These are phyloP conservation scores for Conchocele bisecta DNA, from an alignment of 2,888 invertebrate genomes.

Conservation along the genomic window DNA sequence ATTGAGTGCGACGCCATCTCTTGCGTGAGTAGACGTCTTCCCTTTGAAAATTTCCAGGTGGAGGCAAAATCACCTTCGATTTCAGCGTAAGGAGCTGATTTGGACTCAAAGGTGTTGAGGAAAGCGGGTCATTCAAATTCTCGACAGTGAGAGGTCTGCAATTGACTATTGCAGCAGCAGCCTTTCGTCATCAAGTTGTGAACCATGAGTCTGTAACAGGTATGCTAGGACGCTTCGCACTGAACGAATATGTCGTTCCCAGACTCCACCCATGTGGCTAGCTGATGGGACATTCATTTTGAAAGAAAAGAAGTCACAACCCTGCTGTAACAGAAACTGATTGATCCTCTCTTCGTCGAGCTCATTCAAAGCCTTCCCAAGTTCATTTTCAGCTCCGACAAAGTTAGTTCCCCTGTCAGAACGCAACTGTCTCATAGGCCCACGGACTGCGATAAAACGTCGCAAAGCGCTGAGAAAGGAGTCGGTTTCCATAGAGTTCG, in stretches of 20 bases:
- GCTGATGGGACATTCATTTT: slow-evolving; percentile 33
- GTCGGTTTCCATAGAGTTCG: not conserved
- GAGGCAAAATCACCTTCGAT: too few relatives aligned
- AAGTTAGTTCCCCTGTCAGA: slow-evolving; percentile 4
- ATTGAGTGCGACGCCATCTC: slow-evolving; percentile 37
- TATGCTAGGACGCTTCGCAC: not conserved
- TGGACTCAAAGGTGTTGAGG: too few relatives aligned
- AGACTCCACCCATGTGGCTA: slow-evolving; percentile 32
- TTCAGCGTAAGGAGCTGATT: too few relatives aligned
- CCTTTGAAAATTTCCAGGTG: too few relatives aligned
- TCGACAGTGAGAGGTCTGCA: slow-evolving; percentile 21
- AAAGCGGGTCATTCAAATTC: too few relatives aligned
- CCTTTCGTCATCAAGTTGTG: not conserved
- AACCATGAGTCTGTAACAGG: not conserved
- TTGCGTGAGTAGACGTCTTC: too few relatives aligned
- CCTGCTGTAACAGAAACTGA: not conserved
- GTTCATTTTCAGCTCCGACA: slow-evolving; percentile 3
- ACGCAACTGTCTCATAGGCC: not conserved
- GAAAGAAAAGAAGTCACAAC: slow-evolving; percentile 16
- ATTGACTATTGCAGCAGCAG: slow-evolving; percentile 36
- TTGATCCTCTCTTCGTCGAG: not conserved
- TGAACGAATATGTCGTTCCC: slow-evolving; percentile 26
- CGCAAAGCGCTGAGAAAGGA: not conserved
- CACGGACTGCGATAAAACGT: not conserved
- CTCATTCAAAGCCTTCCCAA: not conserved